Base-by-base conservation (phyloP, 2,113 vertebrate genomes). In the Thomomys bottae region DNA sequence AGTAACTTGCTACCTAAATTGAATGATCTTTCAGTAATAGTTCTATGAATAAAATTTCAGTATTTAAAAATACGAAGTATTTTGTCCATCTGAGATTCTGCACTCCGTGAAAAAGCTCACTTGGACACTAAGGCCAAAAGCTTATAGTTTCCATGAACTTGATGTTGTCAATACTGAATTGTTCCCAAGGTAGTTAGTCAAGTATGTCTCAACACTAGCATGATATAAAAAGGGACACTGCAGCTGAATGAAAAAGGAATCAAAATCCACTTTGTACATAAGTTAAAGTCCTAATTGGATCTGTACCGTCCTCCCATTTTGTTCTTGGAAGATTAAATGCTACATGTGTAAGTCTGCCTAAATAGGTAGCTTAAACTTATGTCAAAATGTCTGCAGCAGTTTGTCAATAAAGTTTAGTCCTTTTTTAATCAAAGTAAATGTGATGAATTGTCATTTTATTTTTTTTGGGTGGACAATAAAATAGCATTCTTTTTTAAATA, bases 341-440 rank as follows among this genome's bases (percentile, higher is more conserved):
- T 98, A 94, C 97, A 40, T 99, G 98, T 99, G 98, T 99, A 98
- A 98, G 97, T 98, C 98, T 98, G 98, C 99, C 98, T 99, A 99
- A 99, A 98, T 99, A 99, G 99, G 98, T 98, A 98, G 98, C 98
- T 99, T 98, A 98, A 99, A 98, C 97, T 98, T 98, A 98, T 96
- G 98, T 99, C 98, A 98, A 98, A 98, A 98, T 98, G 98, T 98
- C 98, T 99, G 98, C 98, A 98, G 97, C 98, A 98, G 98, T 98
- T 97, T 99, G 98, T 99, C 98, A 99, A 99, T 99, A 99, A 99
- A 99, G 98, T 99, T 98, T 98, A 99, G 98, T 98, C 98, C 98
- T 99, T 98, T 98, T 98, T 98, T 98, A 99, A 98, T 98, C 98
- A 94, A 98, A 98, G 97, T 98, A 98, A 99, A 99, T 98, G 97